These are phyloP conservation scores for Jaculus jaculus DNA, from an alignment of 2,113 vertebrate genomes.

Conservation along the genomic window DNA sequence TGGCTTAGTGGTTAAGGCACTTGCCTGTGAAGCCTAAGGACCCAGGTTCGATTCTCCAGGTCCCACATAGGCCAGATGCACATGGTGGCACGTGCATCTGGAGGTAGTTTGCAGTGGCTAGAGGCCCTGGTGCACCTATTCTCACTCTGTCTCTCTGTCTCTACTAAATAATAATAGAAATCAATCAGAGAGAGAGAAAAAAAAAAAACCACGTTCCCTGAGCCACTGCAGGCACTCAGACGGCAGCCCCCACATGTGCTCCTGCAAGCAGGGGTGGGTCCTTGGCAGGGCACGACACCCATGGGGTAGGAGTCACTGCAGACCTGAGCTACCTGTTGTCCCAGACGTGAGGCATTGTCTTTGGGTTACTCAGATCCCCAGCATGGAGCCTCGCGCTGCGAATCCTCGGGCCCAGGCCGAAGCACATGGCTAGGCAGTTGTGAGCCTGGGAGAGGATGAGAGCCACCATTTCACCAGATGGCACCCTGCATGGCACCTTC, in stretches of 20 bases:
- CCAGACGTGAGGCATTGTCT: background rate
- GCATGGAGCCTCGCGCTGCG: fast-evolving
- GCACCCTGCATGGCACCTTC: background rate
- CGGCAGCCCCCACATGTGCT: background rate
- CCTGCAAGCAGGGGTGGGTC: background rate
- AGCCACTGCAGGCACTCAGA: background rate
- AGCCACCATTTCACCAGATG: fast-evolving
- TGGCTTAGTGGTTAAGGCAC: no score
- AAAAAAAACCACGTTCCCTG: background rate
- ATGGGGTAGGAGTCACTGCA: background rate
- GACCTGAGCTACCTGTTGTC: background rate
- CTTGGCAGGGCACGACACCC: fast-evolving
- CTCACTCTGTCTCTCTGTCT: no score
- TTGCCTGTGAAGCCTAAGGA: no score
- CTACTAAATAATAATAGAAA: no score
- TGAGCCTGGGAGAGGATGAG: background rate
- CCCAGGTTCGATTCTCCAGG: no score
- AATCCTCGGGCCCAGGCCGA: fast-evolving
- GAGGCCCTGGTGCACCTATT: no score
- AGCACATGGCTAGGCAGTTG: background rate
- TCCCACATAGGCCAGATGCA: no score
- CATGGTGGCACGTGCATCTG: no score
- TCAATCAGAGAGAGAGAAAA: no score
- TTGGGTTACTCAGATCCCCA: background rate
- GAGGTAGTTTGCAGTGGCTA: no score